Conservation (phyloP, 2,113 vertebrate genomes). For the Diadophis punctatus region DNA sequence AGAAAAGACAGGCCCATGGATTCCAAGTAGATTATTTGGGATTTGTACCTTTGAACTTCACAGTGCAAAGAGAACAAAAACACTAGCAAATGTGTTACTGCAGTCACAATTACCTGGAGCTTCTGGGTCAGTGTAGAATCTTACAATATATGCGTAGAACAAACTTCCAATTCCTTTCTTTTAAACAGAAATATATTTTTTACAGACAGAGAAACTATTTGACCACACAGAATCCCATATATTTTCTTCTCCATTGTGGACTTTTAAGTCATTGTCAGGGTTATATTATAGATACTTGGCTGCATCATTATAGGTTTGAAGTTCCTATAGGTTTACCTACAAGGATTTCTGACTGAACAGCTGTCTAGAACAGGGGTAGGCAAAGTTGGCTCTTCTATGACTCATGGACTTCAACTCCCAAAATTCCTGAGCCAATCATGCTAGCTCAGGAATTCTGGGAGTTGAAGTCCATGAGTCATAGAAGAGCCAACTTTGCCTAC, state of each 20-base stretch:
- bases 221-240: neutral
- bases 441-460: no score
- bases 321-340: neutral
- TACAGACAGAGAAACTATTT: neutral
- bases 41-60: neutral
- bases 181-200: neutral
- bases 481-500: no score
- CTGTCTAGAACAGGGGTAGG: no score
- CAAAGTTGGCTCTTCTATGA: no score
- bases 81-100: neutral
- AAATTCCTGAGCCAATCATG: no score
- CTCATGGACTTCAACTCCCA: no score
- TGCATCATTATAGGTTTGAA: neutral
- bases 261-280: neutral
- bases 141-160: neutral
- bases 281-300: neutral
- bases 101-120: neutral
- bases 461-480: no score
- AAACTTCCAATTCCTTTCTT: neutral
- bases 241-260: neutral
- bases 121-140: neutral
- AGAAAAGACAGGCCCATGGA: neutral
- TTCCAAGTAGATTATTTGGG: neutral
- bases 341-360: neutral
- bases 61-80: neutral